These are phyloP conservation scores for Linnaemya vulpina DNA, from an alignment of 2,888 invertebrate species.

Conservation along the genomic window DNA sequence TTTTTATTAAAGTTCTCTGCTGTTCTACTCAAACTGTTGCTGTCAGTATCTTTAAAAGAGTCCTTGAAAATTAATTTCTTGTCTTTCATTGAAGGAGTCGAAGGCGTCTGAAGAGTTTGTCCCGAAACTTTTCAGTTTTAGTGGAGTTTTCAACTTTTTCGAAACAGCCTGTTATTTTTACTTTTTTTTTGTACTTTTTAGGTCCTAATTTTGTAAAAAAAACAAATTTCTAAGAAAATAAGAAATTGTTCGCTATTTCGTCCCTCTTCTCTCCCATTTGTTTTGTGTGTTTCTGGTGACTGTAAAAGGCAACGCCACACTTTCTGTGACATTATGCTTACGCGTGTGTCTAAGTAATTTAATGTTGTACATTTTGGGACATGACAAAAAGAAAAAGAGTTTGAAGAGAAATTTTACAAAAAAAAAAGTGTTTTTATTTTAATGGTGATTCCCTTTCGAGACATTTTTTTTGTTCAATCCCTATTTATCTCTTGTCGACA, in stretches of 20 bases:
- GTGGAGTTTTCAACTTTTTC: no score
- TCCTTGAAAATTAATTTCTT: no score
- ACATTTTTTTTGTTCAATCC: neutral
- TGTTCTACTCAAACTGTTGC: neutral
- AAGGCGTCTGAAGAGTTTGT: no score
- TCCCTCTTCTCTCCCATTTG: no score
- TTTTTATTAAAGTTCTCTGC: neutral
- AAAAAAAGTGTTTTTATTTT: neutral
- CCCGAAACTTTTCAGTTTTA: neutral
- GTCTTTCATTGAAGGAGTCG: no score
- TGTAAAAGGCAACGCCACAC: neutral
- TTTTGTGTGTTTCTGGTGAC: neutral
- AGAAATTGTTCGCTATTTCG: no score
- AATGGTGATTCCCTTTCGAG: neutral
- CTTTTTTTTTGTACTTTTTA: neutral
- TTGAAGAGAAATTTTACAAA: neutral
- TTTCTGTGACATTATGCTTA: constrained; percentile 4
- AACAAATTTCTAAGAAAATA: no score
- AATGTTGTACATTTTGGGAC: neutral
- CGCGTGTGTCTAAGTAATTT: constrained; percentile 8
- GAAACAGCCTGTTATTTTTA: no score
- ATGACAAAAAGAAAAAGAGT: neutral
- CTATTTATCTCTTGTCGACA: neutral
- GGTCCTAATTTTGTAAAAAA: no score
- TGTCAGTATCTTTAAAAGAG: no score